Conservation (phyloP, 2,888 invertebrate genomes). For the Oligia fasciuncula region DNA sequence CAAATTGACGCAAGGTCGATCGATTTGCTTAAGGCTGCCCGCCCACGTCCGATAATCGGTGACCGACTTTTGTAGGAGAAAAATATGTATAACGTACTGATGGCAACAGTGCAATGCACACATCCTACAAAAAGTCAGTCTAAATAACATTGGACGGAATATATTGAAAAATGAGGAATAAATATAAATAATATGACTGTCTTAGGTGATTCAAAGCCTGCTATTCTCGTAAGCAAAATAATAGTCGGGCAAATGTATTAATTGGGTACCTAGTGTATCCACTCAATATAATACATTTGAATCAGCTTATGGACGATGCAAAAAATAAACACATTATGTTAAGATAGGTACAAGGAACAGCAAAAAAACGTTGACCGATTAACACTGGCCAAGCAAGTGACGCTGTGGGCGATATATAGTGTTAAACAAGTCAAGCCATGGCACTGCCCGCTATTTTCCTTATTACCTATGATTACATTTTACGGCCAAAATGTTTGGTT, state of each 20-base stretch:
- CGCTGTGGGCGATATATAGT: slow-evolving; percentile 47
- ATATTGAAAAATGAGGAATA: no score
- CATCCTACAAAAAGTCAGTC: no score
- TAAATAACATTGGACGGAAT: no score
- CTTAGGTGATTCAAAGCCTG: background rate
- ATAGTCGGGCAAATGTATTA: background rate
- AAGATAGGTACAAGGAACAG: background rate
- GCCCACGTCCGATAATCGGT: no score
- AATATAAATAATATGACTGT: no score
- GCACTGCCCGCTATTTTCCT: slow-evolving; percentile 52
- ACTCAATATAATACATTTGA: slow-evolving; percentile 8
- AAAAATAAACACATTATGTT: slow-evolving; percentile 21
- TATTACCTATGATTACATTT: slow-evolving; percentile 57
- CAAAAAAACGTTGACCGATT: slow-evolving; percentile 36
- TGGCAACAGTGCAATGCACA: no score
- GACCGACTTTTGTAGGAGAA: no score
- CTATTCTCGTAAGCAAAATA: background rate
- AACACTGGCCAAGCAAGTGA: slow-evolving; percentile 13
- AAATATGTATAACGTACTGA: no score
- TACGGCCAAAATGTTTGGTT: slow-evolving; percentile 52
- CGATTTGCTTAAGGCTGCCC: background rate
- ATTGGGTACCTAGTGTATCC: background rate
- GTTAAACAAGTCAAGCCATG: slow-evolving; percentile 23
- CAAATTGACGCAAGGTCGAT: background rate
- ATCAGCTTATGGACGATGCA: slow-evolving; percentile 1